A percentile compares a stretch with the other conserved stretches of the same genome.
phyloP scores from a whole-genome alignment of 2,888 invertebrate genomes.

The Melangyna quadrimaculata region DNA sequence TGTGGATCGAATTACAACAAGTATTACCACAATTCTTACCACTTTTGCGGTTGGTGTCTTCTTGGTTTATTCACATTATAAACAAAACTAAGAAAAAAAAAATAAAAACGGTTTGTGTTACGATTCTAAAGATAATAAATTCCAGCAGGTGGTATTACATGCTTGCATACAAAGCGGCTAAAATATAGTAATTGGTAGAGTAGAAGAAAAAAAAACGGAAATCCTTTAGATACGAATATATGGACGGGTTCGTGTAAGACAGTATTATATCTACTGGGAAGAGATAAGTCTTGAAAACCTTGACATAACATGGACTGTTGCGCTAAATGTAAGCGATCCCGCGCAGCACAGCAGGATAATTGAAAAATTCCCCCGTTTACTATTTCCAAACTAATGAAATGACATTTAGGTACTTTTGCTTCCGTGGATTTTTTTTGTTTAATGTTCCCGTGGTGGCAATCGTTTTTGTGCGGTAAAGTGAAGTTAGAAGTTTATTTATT shows the following conservation, averaged over 20 bases:
- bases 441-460: not conserved
- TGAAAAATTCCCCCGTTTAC: constrained; percentile 46
- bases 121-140: constrained; percentile 62
- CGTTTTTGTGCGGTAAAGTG: not conserved
- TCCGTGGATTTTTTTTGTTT: constrained; percentile 17
- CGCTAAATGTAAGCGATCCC: constrained; percentile 6
- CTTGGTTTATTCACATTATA: not conserved
- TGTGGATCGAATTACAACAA: constrained; percentile 23
- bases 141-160: constrained; percentile 66
- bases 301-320: not conserved
- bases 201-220: constrained; percentile 17
- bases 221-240: not conserved
- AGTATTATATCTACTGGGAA: constrained; percentile 23
- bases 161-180: constrained; percentile 33
- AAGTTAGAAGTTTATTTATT: constrained; percentile 11
- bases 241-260: constrained; percentile 15
- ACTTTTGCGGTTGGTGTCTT: constrained; percentile 20
- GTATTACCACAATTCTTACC: constrained; percentile 18
- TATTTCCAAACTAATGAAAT: constrained; percentile 52
- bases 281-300: constrained; percentile 19
- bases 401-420: constrained; percentile 58
- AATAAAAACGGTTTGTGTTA: constrained; percentile 8
- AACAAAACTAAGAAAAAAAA: not conserved
- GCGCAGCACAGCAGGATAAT: constrained; percentile 59
- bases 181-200: constrained; percentile 49